Percentiles rank a stretch among this genome's conserved stretches.
Conservation (phyloP, 2,797 vertebrate genomes). For the Caiman crocodilus region DNA sequence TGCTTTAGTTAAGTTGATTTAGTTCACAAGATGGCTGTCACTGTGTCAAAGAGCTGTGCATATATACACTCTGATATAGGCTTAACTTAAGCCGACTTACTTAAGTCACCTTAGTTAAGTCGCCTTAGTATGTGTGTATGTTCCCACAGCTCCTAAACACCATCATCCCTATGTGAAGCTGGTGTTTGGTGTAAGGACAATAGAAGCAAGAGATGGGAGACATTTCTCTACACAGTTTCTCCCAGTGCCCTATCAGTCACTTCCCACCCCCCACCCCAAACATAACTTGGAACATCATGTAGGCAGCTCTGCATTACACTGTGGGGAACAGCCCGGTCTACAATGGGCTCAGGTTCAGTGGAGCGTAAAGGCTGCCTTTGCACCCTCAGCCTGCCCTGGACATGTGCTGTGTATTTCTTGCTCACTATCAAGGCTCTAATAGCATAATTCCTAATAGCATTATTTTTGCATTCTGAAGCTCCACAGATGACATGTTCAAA, state of each 20-base stretch:
- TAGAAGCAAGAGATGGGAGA: background rate
- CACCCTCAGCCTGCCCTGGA: background rate
- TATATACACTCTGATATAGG: too few relatives aligned
- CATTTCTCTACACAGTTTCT: background rate
- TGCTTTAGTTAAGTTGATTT: too few relatives aligned
- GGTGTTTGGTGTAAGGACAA: background rate
- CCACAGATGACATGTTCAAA: background rate
- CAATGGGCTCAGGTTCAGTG: background rate
- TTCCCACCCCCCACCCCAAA: background rate
- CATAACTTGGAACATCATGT: background rate
- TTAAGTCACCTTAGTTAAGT: too few relatives aligned
- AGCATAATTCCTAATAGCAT: background rate
- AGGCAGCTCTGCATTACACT: background rate
- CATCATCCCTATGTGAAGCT: fast-evolving
- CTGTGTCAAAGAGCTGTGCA: too few relatives aligned
- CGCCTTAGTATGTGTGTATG: too few relatives aligned
- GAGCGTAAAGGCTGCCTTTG: background rate
- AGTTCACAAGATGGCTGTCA: too few relatives aligned
- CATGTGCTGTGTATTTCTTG: background rate
- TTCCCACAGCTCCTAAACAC: background rate
- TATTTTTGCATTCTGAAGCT: background rate
- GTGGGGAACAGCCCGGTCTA: background rate
- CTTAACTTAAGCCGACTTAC: too few relatives aligned
- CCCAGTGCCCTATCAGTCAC: background rate
- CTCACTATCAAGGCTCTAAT: background rate